Evolutionary conservation across 2,113 vertebrate genomes (phyloP), one percentile per base, ranked within the genome.

Genomic region (Lontra canadensis): DNA sequence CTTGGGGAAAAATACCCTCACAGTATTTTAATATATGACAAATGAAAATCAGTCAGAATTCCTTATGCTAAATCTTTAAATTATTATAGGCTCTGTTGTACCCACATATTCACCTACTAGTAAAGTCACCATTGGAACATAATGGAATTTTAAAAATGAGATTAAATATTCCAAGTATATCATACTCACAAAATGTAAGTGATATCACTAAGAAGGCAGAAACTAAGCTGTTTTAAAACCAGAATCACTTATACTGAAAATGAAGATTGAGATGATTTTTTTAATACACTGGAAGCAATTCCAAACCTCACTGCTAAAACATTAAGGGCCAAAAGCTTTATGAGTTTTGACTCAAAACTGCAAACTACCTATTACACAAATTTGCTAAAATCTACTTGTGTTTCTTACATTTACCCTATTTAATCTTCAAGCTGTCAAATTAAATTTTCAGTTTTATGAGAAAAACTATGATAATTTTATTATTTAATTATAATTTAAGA

Each of bases 361-460:
- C 31, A 81, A 42, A 49, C 34, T 59, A 57, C 34, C 76, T 18
- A 86, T 1, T 82, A 36, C 15, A 36, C 17, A 29, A 49, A 67
- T 67, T 63, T 92, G 80, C 18, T 44, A 52, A 36, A 57, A 74
- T 83, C 39, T 65, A 82, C 11, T n/a, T 73, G 34, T 47, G 17
- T 15, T 82, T 93, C 55, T 65, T 55, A 78, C 47, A 44, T 74
- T 73, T 79, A 83, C 25, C 29, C 67, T 42, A 55, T 23, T 93
- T 80, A 42, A 94, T 84, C 23, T 97, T 88, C 21, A 90, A 83
- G n/a, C 26, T 76, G 82, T 52, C 42, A 93, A 87, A 93, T 23
- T 57, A 93, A 86, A 86, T 83, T 74, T 79, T 82, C 14, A 96
- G 39, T 83, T 96, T 55, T 90, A 15, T 81, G 29, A 55, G 36